Conservation (phyloP, 2,797 vertebrate species). For the Meriones psammophilus region DNA sequence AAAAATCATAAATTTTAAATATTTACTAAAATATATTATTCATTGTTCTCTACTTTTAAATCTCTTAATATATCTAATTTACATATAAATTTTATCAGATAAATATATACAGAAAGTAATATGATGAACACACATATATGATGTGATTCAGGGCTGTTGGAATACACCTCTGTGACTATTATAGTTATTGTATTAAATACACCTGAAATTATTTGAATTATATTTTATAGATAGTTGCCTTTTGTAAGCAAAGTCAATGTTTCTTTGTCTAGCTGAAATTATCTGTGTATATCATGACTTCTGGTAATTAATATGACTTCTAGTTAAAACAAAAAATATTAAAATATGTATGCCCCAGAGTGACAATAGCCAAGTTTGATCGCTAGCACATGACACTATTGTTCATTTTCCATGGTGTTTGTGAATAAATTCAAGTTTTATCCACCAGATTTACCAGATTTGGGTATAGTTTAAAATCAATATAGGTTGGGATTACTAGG, state of each 20-base stretch:
- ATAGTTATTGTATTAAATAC: neutral
- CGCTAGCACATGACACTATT: neutral
- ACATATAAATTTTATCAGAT: neutral
- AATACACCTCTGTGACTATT: neutral
- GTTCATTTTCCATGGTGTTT: neutral
- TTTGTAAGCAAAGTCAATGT: slow-evolving; percentile 20
- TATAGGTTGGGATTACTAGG: neutral
- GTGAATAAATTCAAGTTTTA: slow-evolving; percentile 38
- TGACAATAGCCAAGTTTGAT: neutral
- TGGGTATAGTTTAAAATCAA: slow-evolving; percentile 23
- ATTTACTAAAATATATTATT: neutral
- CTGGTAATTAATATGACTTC: neutral
- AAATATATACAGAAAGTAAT: neutral
- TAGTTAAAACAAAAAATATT: neutral
- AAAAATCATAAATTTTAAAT: neutral
- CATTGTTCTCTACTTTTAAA: neutral
- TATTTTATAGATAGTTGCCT: neutral
- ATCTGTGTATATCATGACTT: neutral
- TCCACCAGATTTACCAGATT: neutral
- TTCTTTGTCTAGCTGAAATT: neutral
- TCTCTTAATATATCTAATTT: neutral
- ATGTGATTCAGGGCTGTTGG: neutral
- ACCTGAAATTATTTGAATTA: neutral
- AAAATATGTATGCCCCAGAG: neutral
- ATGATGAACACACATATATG: neutral